Evolutionary conservation across 2,797 vertebrate genomes (phyloP).

Genomic region (Rhyacichthys aspro): DNA sequence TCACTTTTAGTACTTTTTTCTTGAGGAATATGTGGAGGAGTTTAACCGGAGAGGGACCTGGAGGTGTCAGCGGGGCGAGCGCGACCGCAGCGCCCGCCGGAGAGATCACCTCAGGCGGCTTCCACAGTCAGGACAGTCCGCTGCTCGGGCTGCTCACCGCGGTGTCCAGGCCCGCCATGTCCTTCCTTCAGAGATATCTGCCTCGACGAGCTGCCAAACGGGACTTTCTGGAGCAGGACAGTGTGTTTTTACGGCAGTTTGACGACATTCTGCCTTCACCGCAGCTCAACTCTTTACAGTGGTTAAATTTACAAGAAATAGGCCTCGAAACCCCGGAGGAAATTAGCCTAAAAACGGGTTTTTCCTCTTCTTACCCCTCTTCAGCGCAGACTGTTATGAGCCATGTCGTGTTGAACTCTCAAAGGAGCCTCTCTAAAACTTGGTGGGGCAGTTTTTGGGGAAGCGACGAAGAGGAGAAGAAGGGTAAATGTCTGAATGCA

Average conservation of each 20-base stretch:
- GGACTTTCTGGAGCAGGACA: constrained; percentile 40
- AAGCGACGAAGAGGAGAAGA: constrained; percentile 33
- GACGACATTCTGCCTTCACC: constrained; percentile 50
- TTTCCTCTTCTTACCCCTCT: constrained; percentile 31
- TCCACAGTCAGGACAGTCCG: constrained; percentile 46
- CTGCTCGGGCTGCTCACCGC: constrained; percentile 66
- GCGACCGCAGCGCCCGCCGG: constrained; percentile 27
- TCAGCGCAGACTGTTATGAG: constrained; percentile 55
- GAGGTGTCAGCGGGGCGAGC: constrained; percentile 46
- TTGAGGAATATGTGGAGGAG: constrained; percentile 59
- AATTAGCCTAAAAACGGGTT: constrained; percentile 15
- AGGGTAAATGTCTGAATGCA: constrained; percentile 25
- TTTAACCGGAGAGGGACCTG: constrained; percentile 30
- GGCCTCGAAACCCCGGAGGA: constrained; percentile 44
- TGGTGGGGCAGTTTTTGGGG: constrained; percentile 67
- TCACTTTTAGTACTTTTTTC: constrained; percentile 17
- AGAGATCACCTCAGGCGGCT: constrained; percentile 21
- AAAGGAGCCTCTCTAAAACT: not conserved
- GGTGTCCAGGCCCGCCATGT: constrained; percentile 70
- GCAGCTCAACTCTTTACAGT: constrained; percentile 37
- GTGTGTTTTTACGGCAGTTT: constrained; percentile 49
- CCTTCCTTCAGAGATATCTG: constrained; percentile 63
- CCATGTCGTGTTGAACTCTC: constrained; percentile 45
- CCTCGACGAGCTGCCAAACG: constrained; percentile 30
- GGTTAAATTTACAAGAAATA: constrained; percentile 68